A percentile compares a stretch with the other conserved stretches of the same genome.
Conservation (phyloP, 2,113 vertebrate species). For the Apeltes quadracus region DNA sequence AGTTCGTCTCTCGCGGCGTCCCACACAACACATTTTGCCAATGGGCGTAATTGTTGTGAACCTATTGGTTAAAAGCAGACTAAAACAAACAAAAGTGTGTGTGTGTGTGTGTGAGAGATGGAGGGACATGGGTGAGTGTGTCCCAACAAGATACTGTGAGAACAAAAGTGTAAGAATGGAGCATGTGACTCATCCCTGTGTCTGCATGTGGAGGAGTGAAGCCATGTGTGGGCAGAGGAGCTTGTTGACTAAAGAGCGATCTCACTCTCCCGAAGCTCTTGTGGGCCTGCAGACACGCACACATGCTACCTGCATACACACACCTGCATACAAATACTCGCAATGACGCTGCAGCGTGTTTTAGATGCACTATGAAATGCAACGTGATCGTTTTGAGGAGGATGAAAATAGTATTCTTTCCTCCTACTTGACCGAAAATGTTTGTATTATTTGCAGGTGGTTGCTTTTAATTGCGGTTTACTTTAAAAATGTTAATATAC, state of each 20-base stretch:
- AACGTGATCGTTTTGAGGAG: too few species aligned
- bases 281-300: constrained; percentile 37
- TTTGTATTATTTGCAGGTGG: neutral
- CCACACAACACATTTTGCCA: constrained; percentile 6
- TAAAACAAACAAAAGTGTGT: constrained; percentile 13
- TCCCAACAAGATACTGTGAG: constrained; percentile 71
- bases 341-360: neutral
- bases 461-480: neutral
- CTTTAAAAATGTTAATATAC: neutral
- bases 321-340: constrained; percentile 17
- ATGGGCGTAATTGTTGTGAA: neutral
- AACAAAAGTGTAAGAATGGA: constrained; percentile 81
- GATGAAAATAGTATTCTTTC: neutral
- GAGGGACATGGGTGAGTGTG: constrained; percentile 58
- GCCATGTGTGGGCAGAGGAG: constrained; percentile 72
- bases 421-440: neutral
- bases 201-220: constrained; percentile 76
- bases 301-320: constrained; percentile 20
- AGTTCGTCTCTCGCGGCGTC: constrained; percentile 14
- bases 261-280: constrained; percentile 60
- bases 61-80: constrained; percentile 10
- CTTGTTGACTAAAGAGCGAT: constrained; percentile 70
- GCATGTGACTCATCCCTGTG: constrained; percentile 81
- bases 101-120: constrained; percentile 29
- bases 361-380: neutral